Percentiles rank a stretch among this genome's conserved stretches.
These are phyloP conservation scores for Artibeus lituratus DNA, from an alignment of 2,797 vertebrate genomes.

Conservation along the genomic window DNA sequence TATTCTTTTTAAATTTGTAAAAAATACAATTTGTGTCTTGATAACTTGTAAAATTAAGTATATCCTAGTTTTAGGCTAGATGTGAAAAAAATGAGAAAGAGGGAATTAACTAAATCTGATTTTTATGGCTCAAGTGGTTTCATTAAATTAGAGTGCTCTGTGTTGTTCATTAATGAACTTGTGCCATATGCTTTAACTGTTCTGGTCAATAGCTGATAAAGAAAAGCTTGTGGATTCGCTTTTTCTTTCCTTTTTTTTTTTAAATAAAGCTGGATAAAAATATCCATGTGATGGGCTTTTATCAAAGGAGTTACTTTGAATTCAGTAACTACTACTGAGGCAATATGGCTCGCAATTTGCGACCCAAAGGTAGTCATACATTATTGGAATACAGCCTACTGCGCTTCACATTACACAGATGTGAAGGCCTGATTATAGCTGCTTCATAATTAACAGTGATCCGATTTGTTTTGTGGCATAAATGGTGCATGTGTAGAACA, in stretches of 20 bases:
- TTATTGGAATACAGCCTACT: constrained; percentile 90
- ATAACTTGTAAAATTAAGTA: constrained; percentile 79
- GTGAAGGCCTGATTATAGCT: constrained; percentile 96
- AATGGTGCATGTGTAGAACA: constrained; percentile 99
- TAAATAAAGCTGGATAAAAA: constrained; percentile 84
- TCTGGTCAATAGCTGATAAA: constrained; percentile 91
- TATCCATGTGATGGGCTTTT: constrained; percentile 89
- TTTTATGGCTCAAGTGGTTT: constrained; percentile 98
- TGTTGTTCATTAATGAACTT: constrained; percentile 98
- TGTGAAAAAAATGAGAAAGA: constrained; percentile 76
- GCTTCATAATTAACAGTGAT: constrained; percentile 99
- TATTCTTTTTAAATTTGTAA: constrained; percentile 50
- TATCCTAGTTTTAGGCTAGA: constrained; percentile 80
- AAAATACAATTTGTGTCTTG: constrained; percentile 73
- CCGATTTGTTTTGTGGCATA: constrained; percentile 99
- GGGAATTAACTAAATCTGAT: constrained; percentile 88
- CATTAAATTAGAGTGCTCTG: constrained; percentile 95
- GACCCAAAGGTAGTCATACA: constrained; percentile 90
- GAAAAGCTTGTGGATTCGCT: constrained; percentile 80
- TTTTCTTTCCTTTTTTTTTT: constrained; percentile 59
- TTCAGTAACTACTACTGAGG: constrained; percentile 89
- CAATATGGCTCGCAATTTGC: constrained; percentile 91
- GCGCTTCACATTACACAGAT: constrained; percentile 90
- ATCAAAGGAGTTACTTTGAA: constrained; percentile 89
- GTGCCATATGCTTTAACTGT: constrained; percentile 95